These are phyloP conservation scores for Ceratosolen solmsi DNA, from an alignment of 1,140 invertebrate species.

Conservation along the genomic window DNA sequence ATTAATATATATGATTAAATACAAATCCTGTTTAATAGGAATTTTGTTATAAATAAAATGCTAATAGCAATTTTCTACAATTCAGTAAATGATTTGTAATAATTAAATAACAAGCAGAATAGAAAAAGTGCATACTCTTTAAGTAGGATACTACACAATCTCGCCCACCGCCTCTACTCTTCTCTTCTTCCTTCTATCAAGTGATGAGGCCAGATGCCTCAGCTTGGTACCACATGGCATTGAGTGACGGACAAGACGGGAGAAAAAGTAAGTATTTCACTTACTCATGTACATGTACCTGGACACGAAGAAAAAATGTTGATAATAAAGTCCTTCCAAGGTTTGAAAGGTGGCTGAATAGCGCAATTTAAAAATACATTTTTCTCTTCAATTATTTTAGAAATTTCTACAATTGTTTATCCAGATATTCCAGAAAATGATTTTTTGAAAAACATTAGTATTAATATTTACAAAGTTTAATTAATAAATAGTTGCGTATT, in stretches of 20 bases:
- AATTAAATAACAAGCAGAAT: background rate
- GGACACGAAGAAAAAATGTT: background rate
- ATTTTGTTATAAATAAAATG: background rate
- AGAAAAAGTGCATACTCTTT: background rate
- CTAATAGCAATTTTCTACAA: background rate
- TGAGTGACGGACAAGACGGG: background rate
- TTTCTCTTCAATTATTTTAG: background rate
- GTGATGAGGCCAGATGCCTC: constrained; percentile 2
- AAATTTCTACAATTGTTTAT: background rate
- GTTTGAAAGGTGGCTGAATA: background rate
- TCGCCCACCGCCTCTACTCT: background rate
- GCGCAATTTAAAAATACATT: background rate
- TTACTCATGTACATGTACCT: constrained; percentile 5
- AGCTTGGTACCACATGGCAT: constrained; percentile 18
- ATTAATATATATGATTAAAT: too few relatives aligned
- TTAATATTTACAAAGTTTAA: too few relatives aligned
- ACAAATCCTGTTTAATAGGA: too few relatives aligned
- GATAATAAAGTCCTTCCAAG: constrained; percentile 3
- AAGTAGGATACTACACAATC: background rate
- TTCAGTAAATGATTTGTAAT: background rate
- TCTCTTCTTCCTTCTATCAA: background rate
- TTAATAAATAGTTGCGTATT: too few relatives aligned
- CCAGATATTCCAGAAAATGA: too few relatives aligned
- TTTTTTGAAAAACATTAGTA: too few relatives aligned
- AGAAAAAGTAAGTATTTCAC: constrained; percentile 17